Percentiles rank a stretch among this genome's conserved stretches.
Conservation (phyloP, 2,113 vertebrate species). For the Xyliphius kryptos region DNA sequence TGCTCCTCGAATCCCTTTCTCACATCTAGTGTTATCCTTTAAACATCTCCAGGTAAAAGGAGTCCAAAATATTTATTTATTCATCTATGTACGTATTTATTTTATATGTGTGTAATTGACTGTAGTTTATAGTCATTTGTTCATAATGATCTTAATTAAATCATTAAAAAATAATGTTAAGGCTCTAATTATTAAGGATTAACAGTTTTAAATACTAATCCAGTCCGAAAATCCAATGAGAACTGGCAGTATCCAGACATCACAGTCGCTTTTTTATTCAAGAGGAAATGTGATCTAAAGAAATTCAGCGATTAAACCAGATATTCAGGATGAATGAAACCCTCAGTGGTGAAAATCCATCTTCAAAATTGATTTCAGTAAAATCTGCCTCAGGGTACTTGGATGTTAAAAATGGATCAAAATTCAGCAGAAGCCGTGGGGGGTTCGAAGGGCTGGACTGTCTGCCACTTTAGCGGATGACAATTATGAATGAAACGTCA, state of each 20-base stretch:
- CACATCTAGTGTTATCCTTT: too few relatives aligned
- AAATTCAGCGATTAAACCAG: conserved; percentile 31
- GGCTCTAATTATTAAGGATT: too few relatives aligned
- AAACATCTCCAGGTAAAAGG: too few relatives aligned
- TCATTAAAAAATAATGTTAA: too few relatives aligned
- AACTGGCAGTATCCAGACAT: conserved; percentile 1
- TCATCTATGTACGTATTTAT: too few relatives aligned
- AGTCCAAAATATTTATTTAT: too few relatives aligned
- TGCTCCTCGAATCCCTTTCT: too few relatives aligned
- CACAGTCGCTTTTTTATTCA: background rate
- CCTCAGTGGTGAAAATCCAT: conserved; percentile 50
- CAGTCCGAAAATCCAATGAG: too few relatives aligned
- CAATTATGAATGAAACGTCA: conserved; percentile 87
- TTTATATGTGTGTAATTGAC: too few relatives aligned
- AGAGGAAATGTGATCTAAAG: conserved; percentile 15
- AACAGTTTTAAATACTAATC: too few relatives aligned
- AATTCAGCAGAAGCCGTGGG: conserved; percentile 63
- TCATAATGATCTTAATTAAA: too few relatives aligned
- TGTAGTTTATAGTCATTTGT: too few relatives aligned
- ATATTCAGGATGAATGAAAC: conserved; percentile 49
- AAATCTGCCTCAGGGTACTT: conserved; percentile 75
- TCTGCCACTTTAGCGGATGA: conserved; percentile 70
- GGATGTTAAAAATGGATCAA: conserved; percentile 66
- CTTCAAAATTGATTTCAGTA: conserved; percentile 64
- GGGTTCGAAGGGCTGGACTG: conserved; percentile 54